Evolutionary conservation across 2,113 vertebrate species (phyloP).

Genomic region (Corythornis madagascariensis): DNA sequence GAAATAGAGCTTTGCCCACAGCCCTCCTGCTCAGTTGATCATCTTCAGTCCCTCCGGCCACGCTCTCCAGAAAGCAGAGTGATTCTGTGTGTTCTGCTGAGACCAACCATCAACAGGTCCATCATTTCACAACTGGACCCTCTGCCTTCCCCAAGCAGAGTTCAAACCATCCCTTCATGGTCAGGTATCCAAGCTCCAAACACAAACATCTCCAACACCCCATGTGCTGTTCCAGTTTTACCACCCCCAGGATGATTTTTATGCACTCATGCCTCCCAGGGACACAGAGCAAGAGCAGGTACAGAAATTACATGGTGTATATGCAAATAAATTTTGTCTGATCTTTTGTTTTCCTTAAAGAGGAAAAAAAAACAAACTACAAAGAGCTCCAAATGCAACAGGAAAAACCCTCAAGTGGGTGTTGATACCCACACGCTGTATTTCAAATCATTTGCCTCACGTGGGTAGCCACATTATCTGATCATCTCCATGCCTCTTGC

Average conservation of each 20-base stretch:
- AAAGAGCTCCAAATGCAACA: neutral
- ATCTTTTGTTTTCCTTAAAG: neutral
- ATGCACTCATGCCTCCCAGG: neutral
- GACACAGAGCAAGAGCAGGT: neutral
- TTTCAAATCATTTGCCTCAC: neutral
- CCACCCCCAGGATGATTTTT: neutral
- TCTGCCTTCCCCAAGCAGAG: neutral
- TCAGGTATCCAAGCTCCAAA: neutral
- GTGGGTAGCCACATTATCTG: neutral
- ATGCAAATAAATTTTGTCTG: neutral
- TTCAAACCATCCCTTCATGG: neutral
- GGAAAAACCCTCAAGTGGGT: neutral
- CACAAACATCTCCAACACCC: neutral
- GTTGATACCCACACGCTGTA: neutral
- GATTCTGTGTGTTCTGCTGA: neutral
- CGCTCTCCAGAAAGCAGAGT: neutral
- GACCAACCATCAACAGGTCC: neutral
- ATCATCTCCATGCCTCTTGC: neutral
- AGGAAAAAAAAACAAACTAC: neutral
- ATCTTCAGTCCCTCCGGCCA: fast-evolving
- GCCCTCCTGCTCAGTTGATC: neutral
- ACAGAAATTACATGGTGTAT: neutral
- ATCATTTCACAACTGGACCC: neutral
- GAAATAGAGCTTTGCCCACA: neutral
- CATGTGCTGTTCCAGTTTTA: neutral